phyloP scores from a whole-genome alignment of 2,888 invertebrate genomes.

The Hypercompe scribonia region DNA sequence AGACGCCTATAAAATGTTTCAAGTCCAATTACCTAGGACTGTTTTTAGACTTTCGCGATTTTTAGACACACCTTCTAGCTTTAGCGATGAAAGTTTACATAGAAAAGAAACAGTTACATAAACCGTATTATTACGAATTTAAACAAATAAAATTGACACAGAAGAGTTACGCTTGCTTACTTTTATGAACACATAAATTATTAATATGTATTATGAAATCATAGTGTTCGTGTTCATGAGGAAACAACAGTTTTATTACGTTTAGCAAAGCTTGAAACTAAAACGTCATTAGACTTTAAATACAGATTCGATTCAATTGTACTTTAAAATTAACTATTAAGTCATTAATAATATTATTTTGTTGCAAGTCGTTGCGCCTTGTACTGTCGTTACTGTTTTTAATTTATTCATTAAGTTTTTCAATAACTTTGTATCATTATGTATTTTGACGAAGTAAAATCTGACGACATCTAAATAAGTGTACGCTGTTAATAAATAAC shows the following conservation, averaged over 20 bases:
- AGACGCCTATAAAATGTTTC: background rate
- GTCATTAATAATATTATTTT: background rate
- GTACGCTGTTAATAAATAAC: background rate
- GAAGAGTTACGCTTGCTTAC: background rate
- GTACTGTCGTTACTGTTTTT: background rate
- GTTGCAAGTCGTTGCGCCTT: background rate
- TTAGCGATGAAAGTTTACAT: background rate
- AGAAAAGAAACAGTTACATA: background rate
- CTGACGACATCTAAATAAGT: background rate
- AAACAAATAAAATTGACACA: background rate
- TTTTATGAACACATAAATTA: background rate
- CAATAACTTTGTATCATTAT: no score
- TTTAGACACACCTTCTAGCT: no score
- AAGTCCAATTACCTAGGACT: no score
- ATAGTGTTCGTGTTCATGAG: background rate
- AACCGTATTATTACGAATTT: background rate
- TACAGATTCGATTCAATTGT: background rate
- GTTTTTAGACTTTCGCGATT: no score
- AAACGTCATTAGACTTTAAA: background rate
- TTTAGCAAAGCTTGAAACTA: background rate
- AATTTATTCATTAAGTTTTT: no score
- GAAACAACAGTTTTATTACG: background rate
- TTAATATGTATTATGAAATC: slow-evolving; percentile 1
- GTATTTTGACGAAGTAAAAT: background rate
- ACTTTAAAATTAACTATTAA: background rate